Base-by-base conservation (phyloP, 2,888 invertebrate genomes). In the Ligdia adustata region DNA sequence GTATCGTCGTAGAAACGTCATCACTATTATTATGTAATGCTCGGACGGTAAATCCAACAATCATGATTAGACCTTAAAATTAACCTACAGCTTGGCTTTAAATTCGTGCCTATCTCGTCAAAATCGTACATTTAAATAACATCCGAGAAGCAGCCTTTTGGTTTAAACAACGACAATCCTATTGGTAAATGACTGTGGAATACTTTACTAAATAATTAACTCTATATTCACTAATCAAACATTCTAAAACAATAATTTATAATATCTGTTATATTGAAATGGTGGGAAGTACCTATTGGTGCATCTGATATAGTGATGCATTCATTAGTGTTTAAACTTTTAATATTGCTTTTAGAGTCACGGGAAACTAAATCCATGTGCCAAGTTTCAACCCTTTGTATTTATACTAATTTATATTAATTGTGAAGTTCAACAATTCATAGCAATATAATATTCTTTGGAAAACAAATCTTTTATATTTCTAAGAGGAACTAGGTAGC, bases 11-110 rank as follows among this genome's bases (percentile, higher is more conserved):
- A 81, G 66, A 78, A 77, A 80, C 76, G 76, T 83, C 84, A 82
- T 82, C 79, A 84, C 79, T 81, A 82, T 82, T 82, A 84, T 81
- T 81, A 84, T 81, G 83, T 86, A 75, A 83, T 81, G 86, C 71
- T 83, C 76, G 90, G 90, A 90, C 90, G 90, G 90, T 87, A 81
- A 70, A 90, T 87, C 90, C 87, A 88, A 84, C 82, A 87, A 87
- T 83, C 72, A 76, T 85, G 77, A 79, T 82, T 82, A 86, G 58
- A 79, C 72, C 82, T 84, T 85, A 87, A 80, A 79, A 84, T 80
- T 85, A 85, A 84, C 72, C 79, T 86, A 88, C 74, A 87, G 84
- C 86, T 87, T 88, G 85, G 87, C 88, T 87, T 82, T 88, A 87
- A 89, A 88, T 88, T 89, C 83, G 81, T 88, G 87, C 88, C 85